Base-by-base conservation (phyloP, 2,888 invertebrate species). In the Callyntrura guangdongensis region DNA sequence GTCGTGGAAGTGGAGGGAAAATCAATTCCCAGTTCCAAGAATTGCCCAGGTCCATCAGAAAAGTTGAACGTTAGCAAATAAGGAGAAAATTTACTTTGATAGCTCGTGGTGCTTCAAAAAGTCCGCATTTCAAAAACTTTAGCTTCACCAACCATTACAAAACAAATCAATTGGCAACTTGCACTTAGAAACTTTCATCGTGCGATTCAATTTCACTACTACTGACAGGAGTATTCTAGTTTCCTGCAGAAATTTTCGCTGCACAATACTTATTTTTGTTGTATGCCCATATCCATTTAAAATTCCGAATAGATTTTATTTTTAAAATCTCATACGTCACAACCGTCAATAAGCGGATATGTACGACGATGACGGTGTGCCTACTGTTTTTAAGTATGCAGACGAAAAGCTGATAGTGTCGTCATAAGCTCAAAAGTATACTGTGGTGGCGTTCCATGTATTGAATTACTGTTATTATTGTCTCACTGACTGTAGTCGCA, bases 11-110 rank as follows among this genome's bases (percentile, higher is more conserved):
- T 36, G 94, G 94, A 45, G 94, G 94, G 89, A 94, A 94, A 61
- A 94, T 91, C n/a, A 94, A 91, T 88, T 94, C 94, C 94, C 94
- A 94, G 69, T 94, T 94, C 94, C 94, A 94, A 45, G 93, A 92
- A 36, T 89, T 91, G 20, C 88, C 91, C 49, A 89, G 82, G 86
- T 89, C 89, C 91, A 91, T 91, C 47, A 49, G 56, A 25, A 61
- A 77, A 36, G 6, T 36, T 11, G 45, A 36, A 45, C 1, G 8
- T 17, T 14, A 5, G 1, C 12, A 27, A n/a, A n/a, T n/a, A n/a
- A n/a, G 69, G n/a, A 20, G 25, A 0, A n/a, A 36, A 69, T 5
- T n/a, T 61, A 11, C 36, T 36, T n/a, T 56, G 14, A 59, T 25
- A 59, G 27, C 69, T 36, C 17, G 56, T 56, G 27, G 17, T 56